phyloP scores from a whole-genome alignment of 2,797 vertebrate genomes.

The Clarias laeviceps region DNA sequence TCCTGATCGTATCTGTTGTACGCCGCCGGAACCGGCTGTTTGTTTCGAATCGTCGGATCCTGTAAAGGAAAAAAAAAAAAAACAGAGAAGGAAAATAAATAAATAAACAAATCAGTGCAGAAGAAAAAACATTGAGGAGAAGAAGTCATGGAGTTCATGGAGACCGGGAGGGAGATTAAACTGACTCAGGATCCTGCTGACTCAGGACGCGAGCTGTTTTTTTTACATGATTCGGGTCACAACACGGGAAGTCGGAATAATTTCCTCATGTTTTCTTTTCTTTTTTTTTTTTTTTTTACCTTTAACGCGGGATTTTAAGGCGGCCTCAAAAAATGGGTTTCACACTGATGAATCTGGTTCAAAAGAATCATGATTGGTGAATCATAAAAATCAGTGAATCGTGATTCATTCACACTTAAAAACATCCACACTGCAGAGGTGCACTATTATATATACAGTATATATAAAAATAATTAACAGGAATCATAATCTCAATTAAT shows the following conservation, averaged over 20 bases:
- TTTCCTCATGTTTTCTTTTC: too few species aligned
- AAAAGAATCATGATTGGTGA: not conserved
- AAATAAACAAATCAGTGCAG: not conserved
- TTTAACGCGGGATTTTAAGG: not conserved
- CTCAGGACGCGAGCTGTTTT: not conserved
- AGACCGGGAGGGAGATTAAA: too few species aligned
- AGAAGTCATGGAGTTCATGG: too few species aligned
- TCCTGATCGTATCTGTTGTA: constrained; percentile 99
- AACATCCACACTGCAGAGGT: not conserved
- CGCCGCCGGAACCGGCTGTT: constrained; percentile 92
- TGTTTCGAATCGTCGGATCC: constrained; percentile 92
- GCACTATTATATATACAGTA: too few species aligned
- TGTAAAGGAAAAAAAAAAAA: constrained; percentile 54
- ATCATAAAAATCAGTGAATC: not conserved
- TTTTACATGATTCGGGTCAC: not conserved
- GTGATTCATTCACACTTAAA: not conserved
- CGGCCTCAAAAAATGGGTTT: too few species aligned
- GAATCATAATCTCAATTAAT: too few species aligned
- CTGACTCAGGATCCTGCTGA: too few species aligned
- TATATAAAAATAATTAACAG: too few species aligned
- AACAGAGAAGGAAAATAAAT: not conserved
- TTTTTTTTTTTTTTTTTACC: too few species aligned
- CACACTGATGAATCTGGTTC: not conserved
- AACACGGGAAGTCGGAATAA: not conserved
- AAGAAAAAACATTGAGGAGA: not conserved